These are phyloP conservation scores for Drosophila aldrichi DNA, from an alignment of 2,888 invertebrate genomes.

Conservation along the genomic window DNA sequence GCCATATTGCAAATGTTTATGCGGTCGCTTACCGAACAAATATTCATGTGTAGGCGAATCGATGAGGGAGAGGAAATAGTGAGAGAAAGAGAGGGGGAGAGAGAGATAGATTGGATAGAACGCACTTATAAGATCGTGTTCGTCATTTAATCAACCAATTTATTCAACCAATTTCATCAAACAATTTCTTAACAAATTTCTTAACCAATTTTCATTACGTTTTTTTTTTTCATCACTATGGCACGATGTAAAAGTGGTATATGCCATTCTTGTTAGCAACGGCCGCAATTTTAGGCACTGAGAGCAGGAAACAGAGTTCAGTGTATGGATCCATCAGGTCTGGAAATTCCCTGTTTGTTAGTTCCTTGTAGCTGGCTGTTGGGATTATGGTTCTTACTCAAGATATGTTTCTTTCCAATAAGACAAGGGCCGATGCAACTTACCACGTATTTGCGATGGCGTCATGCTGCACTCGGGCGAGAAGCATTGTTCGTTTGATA, in stretches of 20 bases:
- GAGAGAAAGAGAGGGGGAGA: slow-evolving; percentile 1
- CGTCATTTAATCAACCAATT: too few relatives aligned
- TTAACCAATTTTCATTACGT: background rate
- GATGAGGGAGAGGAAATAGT: background rate
- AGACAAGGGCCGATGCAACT: slow-evolving; percentile 19
- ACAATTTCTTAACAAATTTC: too few relatives aligned
- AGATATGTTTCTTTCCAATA: background rate
- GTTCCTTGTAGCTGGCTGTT: slow-evolving; percentile 43
- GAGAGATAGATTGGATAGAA: too few relatives aligned
- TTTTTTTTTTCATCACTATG: background rate
- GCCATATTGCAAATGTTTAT: slow-evolving; percentile 74
- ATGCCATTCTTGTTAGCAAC: slow-evolving; percentile 58
- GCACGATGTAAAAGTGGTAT: slow-evolving; percentile 44
- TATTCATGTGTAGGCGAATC: slow-evolving; percentile 15
- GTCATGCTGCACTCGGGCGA: slow-evolving; percentile 51
- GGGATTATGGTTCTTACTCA: background rate
- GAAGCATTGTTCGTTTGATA: slow-evolving; percentile 27
- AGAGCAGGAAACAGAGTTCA: slow-evolving; percentile 58
- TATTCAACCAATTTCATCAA: too few relatives aligned
- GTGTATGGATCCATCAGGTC: slow-evolving; percentile 44
- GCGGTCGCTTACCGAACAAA: slow-evolving; percentile 41
- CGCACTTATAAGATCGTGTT: too few relatives aligned
- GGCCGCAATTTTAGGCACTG: slow-evolving; percentile 50
- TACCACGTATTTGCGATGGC: slow-evolving; percentile 60
- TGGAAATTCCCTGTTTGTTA: slow-evolving; percentile 56